Base-by-base conservation (phyloP, 2,113 vertebrate genomes). In the Onychostruthus taczanowskii region DNA sequence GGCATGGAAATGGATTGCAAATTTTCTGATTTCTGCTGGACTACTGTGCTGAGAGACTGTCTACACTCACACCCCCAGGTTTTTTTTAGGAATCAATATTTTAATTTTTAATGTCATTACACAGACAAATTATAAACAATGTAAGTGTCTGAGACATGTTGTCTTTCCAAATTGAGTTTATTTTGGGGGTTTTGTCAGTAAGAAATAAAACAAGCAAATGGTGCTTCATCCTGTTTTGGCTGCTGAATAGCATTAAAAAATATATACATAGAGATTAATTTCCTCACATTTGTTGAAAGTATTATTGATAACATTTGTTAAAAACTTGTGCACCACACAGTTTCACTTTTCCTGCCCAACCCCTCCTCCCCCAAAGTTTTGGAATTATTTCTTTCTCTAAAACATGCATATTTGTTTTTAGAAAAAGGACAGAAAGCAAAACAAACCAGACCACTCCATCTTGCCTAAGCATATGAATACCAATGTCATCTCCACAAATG, bases 301-400 rank as follows among this genome's bases (percentile, higher is more conserved):
- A 72, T 78, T 3, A 1, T 47, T 75, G 41, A 55, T 39, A 91
- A 41, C 27, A 27, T 55, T 86, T 78, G 59, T 37, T 67, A 56
- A 91, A 67, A 5, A 44, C 16, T 39, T 75, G 21, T 52, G 69
- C 22, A 39, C 52, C 44, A 49, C 2, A 6, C 46, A 82, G 33
- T 56, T 79, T 79, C 52, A 81, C 11, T 63, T 43, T 30, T 66
- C 33, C 28, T 83, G 41, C 62, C 24, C 33, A 75, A 78, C 8
- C 2, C 0, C 0, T 0, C 3, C 0, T 39, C 0, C 13, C 5
- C 7, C 43, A 13, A 63, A 55, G 11, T 35, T 55, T 49, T 35
- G 50, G 20, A 70, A 55, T 44, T 30, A 16, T 31, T 72, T 78
- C 61, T 80, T 68, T 50, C 59, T 44, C 53, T 26, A 70, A 90